phyloP scores from a whole-genome alignment of 2,113 vertebrate genomes.

The Onychostruthus taczanowskii region DNA sequence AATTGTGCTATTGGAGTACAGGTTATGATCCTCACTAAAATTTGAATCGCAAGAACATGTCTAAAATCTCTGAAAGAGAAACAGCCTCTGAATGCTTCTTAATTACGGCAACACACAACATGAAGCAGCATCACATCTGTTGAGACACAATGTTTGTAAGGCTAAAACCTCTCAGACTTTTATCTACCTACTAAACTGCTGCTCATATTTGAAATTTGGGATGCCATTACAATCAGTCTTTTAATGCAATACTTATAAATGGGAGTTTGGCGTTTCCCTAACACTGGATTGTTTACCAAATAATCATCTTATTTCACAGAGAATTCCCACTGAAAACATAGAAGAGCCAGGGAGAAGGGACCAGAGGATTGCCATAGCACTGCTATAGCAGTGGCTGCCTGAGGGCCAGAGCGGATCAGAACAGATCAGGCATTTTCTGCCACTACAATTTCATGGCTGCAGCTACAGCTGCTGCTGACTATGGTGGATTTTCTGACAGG shows the following conservation, averaged over 20 bases:
- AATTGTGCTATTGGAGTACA: constrained; percentile 67
- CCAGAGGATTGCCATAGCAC: background rate
- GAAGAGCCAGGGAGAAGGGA: background rate
- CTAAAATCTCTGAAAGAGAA: constrained; percentile 37
- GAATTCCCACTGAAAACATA: background rate
- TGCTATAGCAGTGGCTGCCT: background rate
- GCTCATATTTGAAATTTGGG: background rate
- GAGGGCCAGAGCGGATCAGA: background rate
- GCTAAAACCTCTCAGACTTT: background rate
- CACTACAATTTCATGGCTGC: background rate
- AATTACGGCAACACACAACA: background rate
- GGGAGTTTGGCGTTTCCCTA: background rate
- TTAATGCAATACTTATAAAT: background rate
- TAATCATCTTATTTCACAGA: background rate
- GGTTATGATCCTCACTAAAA: constrained; percentile 58
- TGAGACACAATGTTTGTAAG: background rate
- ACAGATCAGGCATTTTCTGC: background rate
- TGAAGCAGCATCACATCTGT: background rate
- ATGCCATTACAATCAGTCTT: background rate
- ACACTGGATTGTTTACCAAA: background rate
- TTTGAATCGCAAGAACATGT: constrained; percentile 3
- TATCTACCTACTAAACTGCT: background rate
- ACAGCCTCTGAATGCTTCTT: background rate
- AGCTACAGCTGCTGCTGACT: background rate
- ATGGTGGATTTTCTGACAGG: background rate